Conservation (phyloP, 2,888 invertebrate species). For the Linyphia triangularis region DNA sequence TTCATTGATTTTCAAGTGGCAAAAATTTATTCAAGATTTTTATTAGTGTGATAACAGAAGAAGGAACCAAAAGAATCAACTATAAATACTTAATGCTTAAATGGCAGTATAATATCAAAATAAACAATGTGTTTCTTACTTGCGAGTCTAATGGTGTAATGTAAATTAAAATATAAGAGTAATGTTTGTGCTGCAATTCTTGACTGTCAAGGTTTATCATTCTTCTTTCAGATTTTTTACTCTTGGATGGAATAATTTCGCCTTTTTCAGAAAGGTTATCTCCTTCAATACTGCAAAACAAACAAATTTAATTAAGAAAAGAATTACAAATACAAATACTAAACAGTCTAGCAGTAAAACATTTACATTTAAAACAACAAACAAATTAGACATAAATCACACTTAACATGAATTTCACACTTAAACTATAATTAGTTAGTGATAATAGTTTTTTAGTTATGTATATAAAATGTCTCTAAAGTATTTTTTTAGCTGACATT, state of each 20-base stretch:
- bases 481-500: neutral
- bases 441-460: neutral
- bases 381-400: neutral
- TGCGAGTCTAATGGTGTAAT: slow-evolving; percentile 55
- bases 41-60: too few relatives aligned
- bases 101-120: neutral
- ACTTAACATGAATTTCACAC: neutral
- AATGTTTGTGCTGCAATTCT: slow-evolving; percentile 34
- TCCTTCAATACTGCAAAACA: slow-evolving; percentile 82
- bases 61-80: too few relatives aligned
- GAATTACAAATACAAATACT: neutral
- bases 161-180: slow-evolving; percentile 58
- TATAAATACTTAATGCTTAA: too few relatives aligned
- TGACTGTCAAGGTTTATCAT: slow-evolving; percentile 24
- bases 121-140: slow-evolving; percentile 12
- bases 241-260: slow-evolving; percentile 82
- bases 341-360: neutral
- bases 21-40: too few relatives aligned
- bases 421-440: neutral
- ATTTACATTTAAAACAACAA: neutral
- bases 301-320: neutral
- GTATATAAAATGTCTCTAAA: neutral
- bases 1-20: too few relatives aligned
- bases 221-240: slow-evolving; percentile 44
- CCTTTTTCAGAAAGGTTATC: slow-evolving; percentile 83